Percentiles rank a stretch among this genome's conserved stretches.
Conservation (phyloP, 2,797 vertebrate genomes). For the Todus mexicanus region DNA sequence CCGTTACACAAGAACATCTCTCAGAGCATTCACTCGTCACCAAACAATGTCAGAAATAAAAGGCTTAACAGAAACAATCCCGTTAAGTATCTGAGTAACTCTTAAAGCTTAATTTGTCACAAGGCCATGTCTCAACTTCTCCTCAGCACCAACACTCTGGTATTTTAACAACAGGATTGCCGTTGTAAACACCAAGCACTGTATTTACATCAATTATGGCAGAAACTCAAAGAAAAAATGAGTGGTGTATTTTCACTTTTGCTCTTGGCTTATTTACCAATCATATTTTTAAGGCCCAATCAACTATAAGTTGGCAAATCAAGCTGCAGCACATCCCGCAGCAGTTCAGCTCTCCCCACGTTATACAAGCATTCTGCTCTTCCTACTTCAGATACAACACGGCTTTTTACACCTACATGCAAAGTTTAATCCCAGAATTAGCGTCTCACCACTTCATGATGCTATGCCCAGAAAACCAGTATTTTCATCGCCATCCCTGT, state of each 20-base stretch:
- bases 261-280: neutral
- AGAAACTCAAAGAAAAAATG: neutral
- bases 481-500: neutral
- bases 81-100: neutral
- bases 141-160: neutral
- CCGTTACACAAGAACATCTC: neutral
- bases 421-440: neutral
- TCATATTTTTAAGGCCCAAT: neutral
- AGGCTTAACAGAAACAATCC: neutral
- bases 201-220: neutral
- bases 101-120: neutral
- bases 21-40: neutral
- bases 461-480: neutral
- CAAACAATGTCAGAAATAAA: neutral
- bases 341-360: neutral
- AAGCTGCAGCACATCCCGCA: neutral
- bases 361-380: neutral
- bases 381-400: neutral
- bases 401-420: slow-evolving; percentile 9
- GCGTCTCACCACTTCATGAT: neutral
- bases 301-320: neutral
- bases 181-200: neutral
- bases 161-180: neutral
- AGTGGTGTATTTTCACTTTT: neutral
- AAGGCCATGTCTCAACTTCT: neutral